Conservation (phyloP, 2,797 vertebrate genomes). For the Fistularia tabacaria region DNA sequence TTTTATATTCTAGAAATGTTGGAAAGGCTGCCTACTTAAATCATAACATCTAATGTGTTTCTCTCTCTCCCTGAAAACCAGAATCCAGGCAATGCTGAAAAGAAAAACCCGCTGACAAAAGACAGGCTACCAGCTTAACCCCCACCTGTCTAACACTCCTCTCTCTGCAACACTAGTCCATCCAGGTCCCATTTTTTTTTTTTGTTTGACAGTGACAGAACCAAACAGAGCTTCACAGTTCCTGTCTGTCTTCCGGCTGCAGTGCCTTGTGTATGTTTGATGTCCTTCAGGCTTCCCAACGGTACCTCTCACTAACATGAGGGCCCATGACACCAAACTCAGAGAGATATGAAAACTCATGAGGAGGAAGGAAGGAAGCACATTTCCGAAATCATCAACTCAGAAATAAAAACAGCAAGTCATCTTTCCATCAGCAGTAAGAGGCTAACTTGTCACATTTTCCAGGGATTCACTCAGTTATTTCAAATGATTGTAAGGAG, state of each 20-base stretch:
- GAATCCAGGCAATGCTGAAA: slow-evolving; percentile 18
- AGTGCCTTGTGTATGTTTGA: slow-evolving; percentile 67
- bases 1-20: too few relatives aligned
- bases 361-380: slow-evolving; percentile 64
- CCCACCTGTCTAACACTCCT: slow-evolving; percentile 42
- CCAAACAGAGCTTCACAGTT: slow-evolving; percentile 59
- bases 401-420: slow-evolving; percentile 48
- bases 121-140: slow-evolving; percentile 33
- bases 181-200: slow-evolving; percentile 43
- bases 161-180: slow-evolving; percentile 14
- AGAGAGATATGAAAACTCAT: slow-evolving; percentile 41
- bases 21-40: too few relatives aligned
- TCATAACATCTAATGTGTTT: too few relatives aligned
- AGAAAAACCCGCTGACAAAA: slow-evolving; percentile 45
- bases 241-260: slow-evolving; percentile 63
- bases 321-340: slow-evolving; percentile 41
- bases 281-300: slow-evolving; percentile 58
- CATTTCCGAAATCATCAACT: slow-evolving; percentile 34
- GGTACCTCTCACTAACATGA: slow-evolving; percentile 37
- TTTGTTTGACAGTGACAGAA: slow-evolving; percentile 60
- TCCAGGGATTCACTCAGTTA: slow-evolving; percentile 13
- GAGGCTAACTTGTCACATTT: neutral
- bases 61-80: neutral
- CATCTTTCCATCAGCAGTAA: slow-evolving; percentile 32
- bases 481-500: slow-evolving; percentile 10